These are phyloP conservation scores for Gymnocypris eckloni DNA, from an alignment of 2,797 vertebrate species.

Conservation along the genomic window DNA sequence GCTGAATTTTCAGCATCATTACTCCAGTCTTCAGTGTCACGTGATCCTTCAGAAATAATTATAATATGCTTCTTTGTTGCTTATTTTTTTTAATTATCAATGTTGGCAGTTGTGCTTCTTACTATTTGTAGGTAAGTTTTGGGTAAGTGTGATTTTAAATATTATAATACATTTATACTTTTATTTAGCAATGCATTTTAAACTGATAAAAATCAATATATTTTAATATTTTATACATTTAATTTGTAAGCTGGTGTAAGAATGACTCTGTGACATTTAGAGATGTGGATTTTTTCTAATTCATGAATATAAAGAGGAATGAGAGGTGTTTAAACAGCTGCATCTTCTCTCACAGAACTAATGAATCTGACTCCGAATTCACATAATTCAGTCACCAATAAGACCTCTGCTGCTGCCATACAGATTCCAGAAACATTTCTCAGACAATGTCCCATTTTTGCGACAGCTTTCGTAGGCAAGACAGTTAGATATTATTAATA, in stretches of 20 bases:
- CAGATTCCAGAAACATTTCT: constrained; percentile 15
- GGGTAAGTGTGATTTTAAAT: not conserved
- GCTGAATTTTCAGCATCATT: no score
- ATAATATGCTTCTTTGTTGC: no score
- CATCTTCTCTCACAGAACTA: constrained; percentile 40
- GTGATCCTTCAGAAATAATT: not conserved
- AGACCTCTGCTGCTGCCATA: constrained; percentile 29
- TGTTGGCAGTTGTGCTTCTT: not conserved
- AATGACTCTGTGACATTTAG: not conserved
- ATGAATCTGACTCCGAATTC: constrained; percentile 5
- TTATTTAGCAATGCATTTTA: not conserved
- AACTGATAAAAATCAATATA: not conserved
- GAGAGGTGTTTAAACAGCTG: constrained; percentile 58
- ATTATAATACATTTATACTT: not conserved
- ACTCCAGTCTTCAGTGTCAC: no score
- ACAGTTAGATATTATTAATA: not conserved
- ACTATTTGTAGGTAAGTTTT: not conserved
- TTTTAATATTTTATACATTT: not conserved
- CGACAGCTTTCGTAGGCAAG: not conserved
- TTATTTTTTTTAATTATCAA: not conserved
- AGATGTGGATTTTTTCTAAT: constrained; percentile 24
- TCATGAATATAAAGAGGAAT: constrained; percentile 27
- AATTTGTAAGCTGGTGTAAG: not conserved
- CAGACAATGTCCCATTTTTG: not conserved
- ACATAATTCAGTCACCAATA: constrained; percentile 4